Percentiles rank a stretch among this genome's conserved stretches.
phyloP scores from a whole-genome alignment of 2,113 vertebrate species.

The Crocuta crocuta region DNA sequence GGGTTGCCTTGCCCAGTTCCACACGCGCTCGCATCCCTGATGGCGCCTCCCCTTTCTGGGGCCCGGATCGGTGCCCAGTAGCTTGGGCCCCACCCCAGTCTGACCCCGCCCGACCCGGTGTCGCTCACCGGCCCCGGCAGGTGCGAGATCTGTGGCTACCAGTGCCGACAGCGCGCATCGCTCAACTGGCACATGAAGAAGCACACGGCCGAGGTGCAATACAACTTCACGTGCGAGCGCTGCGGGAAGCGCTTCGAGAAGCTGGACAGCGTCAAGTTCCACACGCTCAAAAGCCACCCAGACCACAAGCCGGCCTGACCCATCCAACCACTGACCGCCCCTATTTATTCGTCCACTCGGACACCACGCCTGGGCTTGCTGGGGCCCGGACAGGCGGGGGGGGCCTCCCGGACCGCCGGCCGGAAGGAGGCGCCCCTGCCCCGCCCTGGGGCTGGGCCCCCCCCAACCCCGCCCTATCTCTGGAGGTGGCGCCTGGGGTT shows the following conservation, averaged over 20 bases:
- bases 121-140: conserved; percentile 78
- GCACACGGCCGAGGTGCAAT: conserved; percentile 92
- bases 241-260: conserved; percentile 95
- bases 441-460: background rate
- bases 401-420: conserved; percentile 35
- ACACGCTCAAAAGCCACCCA: conserved; percentile 94
- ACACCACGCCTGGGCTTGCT: background rate
- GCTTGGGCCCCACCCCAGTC: background rate
- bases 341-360: conserved; percentile 77
- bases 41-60: background rate
- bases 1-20: background rate
- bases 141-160: conserved; percentile 96
- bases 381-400: background rate
- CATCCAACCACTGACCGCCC: background rate
- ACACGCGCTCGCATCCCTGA: accelerated
- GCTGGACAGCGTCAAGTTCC: conserved; percentile 95
- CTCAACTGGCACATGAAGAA: conserved; percentile 99
- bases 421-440: conserved; percentile 43
- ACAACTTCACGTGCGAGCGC: conserved; percentile 95
- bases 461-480: background rate
- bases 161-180: conserved; percentile 94
- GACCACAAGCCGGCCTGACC: conserved; percentile 90
- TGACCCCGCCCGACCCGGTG: background rate
- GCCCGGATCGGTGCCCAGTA: background rate
- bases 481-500: conserved; percentile 42